Percentiles rank a stretch among this genome's conserved stretches.
phyloP scores from a whole-genome alignment of 2,888 invertebrate genomes.

The Caenorhabditis sp. region DNA sequence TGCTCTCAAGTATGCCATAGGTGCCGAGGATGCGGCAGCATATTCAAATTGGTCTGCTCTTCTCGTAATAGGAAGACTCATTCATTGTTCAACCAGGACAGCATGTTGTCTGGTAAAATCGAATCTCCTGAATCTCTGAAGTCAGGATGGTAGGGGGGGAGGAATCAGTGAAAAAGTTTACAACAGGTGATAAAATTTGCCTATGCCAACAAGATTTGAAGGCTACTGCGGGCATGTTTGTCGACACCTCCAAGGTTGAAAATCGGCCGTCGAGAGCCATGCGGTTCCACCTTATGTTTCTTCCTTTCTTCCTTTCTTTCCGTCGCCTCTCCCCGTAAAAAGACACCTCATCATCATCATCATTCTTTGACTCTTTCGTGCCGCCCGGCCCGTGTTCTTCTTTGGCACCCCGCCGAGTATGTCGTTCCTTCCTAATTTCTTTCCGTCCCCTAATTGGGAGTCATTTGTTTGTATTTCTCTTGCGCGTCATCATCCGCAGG shows the following conservation, averaged over 20 bases:
- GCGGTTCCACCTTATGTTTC: not conserved
- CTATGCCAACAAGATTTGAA: constrained; percentile 36
- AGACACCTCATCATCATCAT: constrained; percentile 21
- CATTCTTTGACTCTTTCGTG: constrained; percentile 3
- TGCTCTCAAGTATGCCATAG: constrained; percentile 19
- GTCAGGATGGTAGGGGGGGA: too few relatives aligned
- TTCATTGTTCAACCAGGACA: too few relatives aligned
- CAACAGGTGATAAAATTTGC: constrained; percentile 62
- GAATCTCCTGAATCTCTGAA: too few relatives aligned
- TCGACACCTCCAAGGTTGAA: constrained; percentile 32
- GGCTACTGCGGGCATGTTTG: constrained; percentile 15
- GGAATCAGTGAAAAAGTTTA: constrained; percentile 24
- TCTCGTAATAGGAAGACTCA: too few relatives aligned
- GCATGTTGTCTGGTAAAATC: too few relatives aligned
- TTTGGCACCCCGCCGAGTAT: not conserved
- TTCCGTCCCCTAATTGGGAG: constrained; percentile 41
- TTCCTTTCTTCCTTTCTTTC: not conserved
- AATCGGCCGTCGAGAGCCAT: not conserved
- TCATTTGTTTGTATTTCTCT: constrained; percentile 59
- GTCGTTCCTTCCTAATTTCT: constrained; percentile 15
- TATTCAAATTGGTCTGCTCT: constrained; percentile 12
- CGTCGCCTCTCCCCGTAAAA: too few relatives aligned
- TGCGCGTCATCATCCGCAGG: too few relatives aligned
- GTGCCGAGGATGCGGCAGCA: not conserved
- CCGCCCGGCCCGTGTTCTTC: not conserved